phyloP scores from a whole-genome alignment of 1,140 invertebrate genomes.

The Halesus radiatus region DNA sequence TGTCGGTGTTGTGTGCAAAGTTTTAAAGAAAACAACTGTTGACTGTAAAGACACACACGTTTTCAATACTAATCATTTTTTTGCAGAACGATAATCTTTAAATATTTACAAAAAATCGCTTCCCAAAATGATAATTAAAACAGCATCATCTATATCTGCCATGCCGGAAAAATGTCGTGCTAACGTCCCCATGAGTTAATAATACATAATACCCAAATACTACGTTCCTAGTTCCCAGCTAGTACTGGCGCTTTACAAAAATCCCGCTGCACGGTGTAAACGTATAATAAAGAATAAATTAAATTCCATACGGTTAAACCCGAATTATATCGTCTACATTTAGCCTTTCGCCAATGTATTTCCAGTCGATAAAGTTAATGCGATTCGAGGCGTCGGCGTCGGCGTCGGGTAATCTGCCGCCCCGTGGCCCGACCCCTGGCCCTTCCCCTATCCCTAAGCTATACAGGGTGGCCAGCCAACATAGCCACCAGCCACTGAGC shows the following conservation, averaged over 20 bases:
- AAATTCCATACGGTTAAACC: conserved; percentile 43
- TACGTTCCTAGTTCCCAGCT: conserved; percentile 2
- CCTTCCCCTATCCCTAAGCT: neutral
- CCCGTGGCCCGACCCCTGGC: neutral
- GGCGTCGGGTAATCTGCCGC: conserved; percentile 24
- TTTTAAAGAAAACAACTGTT: too few relatives aligned
- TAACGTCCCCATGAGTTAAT: conserved; percentile 18
- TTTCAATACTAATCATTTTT: too few relatives aligned
- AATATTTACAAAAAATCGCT: too few relatives aligned
- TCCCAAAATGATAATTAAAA: too few relatives aligned
- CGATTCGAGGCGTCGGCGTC: conserved; percentile 36
- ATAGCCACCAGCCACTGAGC: too few relatives aligned
- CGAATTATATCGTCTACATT: conserved; percentile 43
- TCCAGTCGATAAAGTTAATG: conserved; percentile 41
- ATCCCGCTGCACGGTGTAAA: conserved; percentile 38
- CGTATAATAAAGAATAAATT: conserved; percentile 44
- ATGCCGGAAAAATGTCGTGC: neutral
- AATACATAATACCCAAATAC: neutral
- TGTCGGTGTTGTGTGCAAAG: too few relatives aligned
- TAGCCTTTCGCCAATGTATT: conserved; percentile 41
- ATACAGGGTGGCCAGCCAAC: conserved; percentile 20
- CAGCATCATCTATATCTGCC: too few relatives aligned
- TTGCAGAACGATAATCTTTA: too few relatives aligned
- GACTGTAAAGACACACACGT: too few relatives aligned
- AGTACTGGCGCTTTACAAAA: conserved; percentile 27